Evolutionary conservation across 2,888 invertebrate species (phyloP), one percentile per base, ranked within the genome.

Genomic region (Erebia aethiops): DNA sequence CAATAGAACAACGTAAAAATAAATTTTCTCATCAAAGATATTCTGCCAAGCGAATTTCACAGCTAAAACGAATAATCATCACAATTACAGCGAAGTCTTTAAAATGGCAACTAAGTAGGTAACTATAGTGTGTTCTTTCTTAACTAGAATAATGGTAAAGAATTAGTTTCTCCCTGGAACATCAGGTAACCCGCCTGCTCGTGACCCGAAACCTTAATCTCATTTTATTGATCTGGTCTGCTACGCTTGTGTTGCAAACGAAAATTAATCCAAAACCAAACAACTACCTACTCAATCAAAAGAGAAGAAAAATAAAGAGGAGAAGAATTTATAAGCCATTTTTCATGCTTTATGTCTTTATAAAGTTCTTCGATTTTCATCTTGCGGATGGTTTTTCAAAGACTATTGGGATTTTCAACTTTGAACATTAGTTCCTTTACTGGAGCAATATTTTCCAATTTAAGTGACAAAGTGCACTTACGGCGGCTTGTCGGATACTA

Each of bases 381-480:
- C 67, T 67, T 51, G 60, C 51, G 52, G 60, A 60, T 67, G 67
- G 67, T 67, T 67, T 60, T 67, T 67, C 67, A 67, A 66, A 66
- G 67, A 67, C 60, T 58, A 67, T 67, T 60, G 58, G 58, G 70
- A 71, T 58, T 71, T 73, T 69, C 71, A 71, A 71, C 71, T 69
- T 67, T 68, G 69, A 64, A 70, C 71, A 73, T 75, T 77, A 74
- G 85, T 88, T 86, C 76, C 87, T 85, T 86, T 79, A 79, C 82
- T 75, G 84, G 87, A 87, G 90, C 91, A 88, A 92, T 92, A 92
- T 92, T 92, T 92, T 92, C 87, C 91, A 91, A 91, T 92, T 90
- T 91, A 91, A 90, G 90, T 90, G 92, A 92, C 90, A 92, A 91
- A 92, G 92, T 92, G 92, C 92, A 92, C 92, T 92, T 91, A 92